Percentiles rank a stretch among this genome's conserved stretches.
Evolutionary conservation across 2,113 vertebrate species (phyloP).

Genomic region (Loxodonta africana): DNA sequence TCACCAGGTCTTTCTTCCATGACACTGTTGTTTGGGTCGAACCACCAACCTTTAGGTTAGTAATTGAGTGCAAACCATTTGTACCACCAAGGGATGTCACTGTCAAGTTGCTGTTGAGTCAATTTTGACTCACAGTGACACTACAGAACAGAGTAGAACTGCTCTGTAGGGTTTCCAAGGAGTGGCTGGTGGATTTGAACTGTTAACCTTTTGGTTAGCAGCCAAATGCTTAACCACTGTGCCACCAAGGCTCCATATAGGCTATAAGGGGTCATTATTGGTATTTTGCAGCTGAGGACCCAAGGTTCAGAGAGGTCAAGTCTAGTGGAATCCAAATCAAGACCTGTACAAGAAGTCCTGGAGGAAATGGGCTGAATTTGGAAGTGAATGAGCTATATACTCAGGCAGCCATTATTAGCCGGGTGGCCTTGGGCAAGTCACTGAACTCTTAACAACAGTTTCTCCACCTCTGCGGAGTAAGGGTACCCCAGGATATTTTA

Average conservation of each 20-base stretch:
- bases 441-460: background rate
- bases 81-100: no score
- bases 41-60: background rate
- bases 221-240: background rate
- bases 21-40: background rate
- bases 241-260: background rate
- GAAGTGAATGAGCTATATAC: background rate
- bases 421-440: background rate
- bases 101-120: no score
- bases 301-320: constrained; percentile 31
- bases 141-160: background rate
- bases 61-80: background rate
- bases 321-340: background rate
- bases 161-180: background rate
- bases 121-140: background rate
- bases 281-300: background rate
- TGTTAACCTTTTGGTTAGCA: background rate
- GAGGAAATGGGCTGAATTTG: background rate
- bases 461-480: background rate
- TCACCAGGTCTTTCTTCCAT: background rate
- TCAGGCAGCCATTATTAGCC: background rate
- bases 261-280: background rate
- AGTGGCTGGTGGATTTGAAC: background rate
- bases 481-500: background rate
- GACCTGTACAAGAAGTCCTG: background rate